Evolutionary conservation across 1,140 invertebrate genomes (phyloP).

Genomic region (Drosophila repletoides): DNA sequence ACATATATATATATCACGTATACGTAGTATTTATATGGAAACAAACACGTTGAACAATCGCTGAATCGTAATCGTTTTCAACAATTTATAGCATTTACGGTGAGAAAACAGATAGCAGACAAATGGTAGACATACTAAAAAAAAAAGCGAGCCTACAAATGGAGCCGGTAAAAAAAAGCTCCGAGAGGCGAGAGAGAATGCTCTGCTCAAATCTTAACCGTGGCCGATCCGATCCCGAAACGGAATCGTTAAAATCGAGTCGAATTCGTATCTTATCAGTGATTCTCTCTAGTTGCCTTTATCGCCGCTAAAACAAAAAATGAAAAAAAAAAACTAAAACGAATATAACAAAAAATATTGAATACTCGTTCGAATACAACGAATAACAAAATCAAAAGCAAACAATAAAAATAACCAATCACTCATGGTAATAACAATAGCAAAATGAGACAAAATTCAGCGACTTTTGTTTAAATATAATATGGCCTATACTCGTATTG

Average conservation of each 20-base stretch:
- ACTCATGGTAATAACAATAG: constrained; percentile 21
- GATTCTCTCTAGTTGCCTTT: constrained; percentile 58
- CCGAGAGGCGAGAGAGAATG: background rate
- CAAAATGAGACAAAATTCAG: constrained; percentile 14
- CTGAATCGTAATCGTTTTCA: constrained; percentile 42
- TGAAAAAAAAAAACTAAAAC: constrained; percentile 24
- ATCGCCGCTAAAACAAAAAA: constrained; percentile 63
- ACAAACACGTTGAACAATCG: constrained; percentile 37
- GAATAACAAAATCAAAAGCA: constrained; percentile 41
- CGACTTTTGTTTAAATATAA: constrained; percentile 12
- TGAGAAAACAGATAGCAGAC: constrained; percentile 42
- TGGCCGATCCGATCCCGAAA: constrained; percentile 28
- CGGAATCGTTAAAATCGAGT: constrained; percentile 12
- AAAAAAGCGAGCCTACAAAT: constrained; percentile 35
- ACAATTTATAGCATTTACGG: constrained; percentile 44
- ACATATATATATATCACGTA: background rate
- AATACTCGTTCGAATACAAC: too few relatives aligned
- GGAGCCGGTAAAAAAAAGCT: constrained; percentile 25
- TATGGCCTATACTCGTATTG: background rate
- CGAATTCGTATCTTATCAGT: constrained; percentile 64
- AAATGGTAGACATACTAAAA: constrained; percentile 31
- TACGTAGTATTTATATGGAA: constrained; percentile 14
- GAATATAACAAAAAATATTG: too few relatives aligned
- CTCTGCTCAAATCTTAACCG: constrained; percentile 28
- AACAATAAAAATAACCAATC: constrained; percentile 40